Percentiles rank a stretch among this genome's conserved stretches.
Conservation (phyloP, 2,797 vertebrate species). For the Enteromius trimaculatus region DNA sequence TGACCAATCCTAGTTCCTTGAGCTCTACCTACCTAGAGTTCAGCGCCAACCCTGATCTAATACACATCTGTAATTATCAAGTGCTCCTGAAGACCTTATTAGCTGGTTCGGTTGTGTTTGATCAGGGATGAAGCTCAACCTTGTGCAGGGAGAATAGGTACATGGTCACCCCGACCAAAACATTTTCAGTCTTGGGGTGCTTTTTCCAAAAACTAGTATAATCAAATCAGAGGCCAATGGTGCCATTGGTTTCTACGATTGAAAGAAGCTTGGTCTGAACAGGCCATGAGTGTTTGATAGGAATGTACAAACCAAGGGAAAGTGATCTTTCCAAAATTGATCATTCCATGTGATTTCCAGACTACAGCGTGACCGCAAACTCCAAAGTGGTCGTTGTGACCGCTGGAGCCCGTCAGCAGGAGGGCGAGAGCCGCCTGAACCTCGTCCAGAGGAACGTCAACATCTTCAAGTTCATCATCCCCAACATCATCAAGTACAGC, state of each 20-base stretch:
- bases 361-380: conserved; percentile 92
- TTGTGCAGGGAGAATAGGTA: not conserved
- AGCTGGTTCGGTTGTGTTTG: not conserved
- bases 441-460: conserved; percentile 96
- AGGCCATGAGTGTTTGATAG: not conserved
- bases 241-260: not conserved
- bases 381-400: conserved; percentile 95
- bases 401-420: conserved; percentile 94
- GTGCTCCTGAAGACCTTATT: not conserved
- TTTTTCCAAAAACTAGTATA: not conserved
- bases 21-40: not conserved
- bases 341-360: conserved; percentile 63
- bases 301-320: not conserved
- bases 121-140: not conserved
- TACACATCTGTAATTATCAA: not conserved
- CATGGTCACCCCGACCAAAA: not conserved
- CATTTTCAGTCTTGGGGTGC: not conserved
- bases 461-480: conserved; percentile 99
- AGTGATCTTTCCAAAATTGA: not conserved
- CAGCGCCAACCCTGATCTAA: not conserved
- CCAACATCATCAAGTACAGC: conserved; percentile 95
- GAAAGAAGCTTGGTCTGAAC: not conserved
- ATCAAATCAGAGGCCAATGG: not conserved
- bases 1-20: not conserved
- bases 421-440: conserved; percentile 96